phyloP scores from a whole-genome alignment of 2,888 invertebrate species.

The Pegoplata infirma region DNA sequence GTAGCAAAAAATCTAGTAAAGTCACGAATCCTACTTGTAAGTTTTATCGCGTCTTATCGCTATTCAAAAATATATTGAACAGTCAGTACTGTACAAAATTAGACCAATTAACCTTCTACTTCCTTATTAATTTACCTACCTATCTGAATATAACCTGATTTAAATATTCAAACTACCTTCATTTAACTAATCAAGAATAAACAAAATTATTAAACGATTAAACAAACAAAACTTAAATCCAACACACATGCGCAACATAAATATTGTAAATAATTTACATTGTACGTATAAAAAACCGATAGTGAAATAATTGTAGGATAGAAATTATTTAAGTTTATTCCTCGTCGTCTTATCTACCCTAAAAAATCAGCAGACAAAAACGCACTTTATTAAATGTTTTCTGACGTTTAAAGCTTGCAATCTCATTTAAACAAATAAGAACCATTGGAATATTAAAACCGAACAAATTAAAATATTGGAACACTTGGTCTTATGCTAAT shows the following conservation, averaged over 20 bases:
- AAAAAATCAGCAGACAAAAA: constrained; percentile 50
- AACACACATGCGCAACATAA: constrained; percentile 48
- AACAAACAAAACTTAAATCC: constrained; percentile 33
- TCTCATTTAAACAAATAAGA: constrained; percentile 28
- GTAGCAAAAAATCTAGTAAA: too few species aligned
- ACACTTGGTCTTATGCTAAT: constrained; percentile 62
- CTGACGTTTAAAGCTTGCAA: constrained; percentile 39
- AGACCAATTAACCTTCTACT: too few species aligned
- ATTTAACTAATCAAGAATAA: constrained; percentile 26
- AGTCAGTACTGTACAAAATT: too few species aligned
- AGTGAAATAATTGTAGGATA: constrained; percentile 21
- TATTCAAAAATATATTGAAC: too few species aligned
- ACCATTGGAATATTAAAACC: background rate
- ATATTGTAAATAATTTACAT: constrained; percentile 32
- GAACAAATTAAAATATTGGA: constrained; percentile 46
- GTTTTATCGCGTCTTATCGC: too few species aligned
- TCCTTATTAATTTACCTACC: background rate
- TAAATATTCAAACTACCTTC: constrained; percentile 34
- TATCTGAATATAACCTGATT: constrained; percentile 47
- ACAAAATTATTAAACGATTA: constrained; percentile 27
- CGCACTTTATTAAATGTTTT: constrained; percentile 56
- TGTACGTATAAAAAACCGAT: constrained; percentile 20
- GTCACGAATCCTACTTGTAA: too few species aligned
- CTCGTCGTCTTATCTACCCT: constrained; percentile 55
- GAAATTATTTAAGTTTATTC: constrained; percentile 7